Evolutionary conservation across 2,888 invertebrate genomes (phyloP), one percentile per base, ranked within the genome.

Genomic region (Eristalinus aeneus): DNA sequence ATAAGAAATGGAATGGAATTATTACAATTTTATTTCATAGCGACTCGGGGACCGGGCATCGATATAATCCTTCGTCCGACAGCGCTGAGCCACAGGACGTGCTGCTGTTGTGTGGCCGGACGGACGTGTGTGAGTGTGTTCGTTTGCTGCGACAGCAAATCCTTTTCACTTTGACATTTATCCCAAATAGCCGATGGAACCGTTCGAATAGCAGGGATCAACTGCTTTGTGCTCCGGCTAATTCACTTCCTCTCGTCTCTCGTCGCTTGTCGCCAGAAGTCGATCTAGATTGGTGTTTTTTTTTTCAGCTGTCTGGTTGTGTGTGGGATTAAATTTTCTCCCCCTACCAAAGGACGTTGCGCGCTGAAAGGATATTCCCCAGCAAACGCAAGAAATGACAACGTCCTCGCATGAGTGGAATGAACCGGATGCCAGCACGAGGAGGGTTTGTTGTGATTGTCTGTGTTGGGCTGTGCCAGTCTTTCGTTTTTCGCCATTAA

Each of bases 111-210:
- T 27, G 46, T 8, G 27, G 16, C n/a, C 27, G n/a, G 8, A 23
- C n/a, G 27, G 2, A 63, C 34, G 32, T 27, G 61, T 63, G 16
- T 65, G 61, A 56, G 16, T 65, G 68, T 67, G 39, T 39, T 20
- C 46, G 46, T 72, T 78, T 80, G 80, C 74, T 63, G 69, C 74
- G 73, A 82, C 77, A 73, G 74, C 81, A 86, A 86, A 86, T 82
- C 86, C 86, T 86, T 86, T 86, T 86, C 86, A 86, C 65, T 86
- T 86, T 86, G 86, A 86, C 86, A 86, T 86, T 86, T 86, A 86
- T 86, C 86, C 86, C 82, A 78, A 82, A 86, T 86, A 82, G 86
- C 77, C 77, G 82, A 71, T 82, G 77, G 77, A 86, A 86, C 69
- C 67, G 77, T 86, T 81, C 86, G 78, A 81, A 82, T 77, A 58